Conservation (phyloP, 2,888 invertebrate species). For the Harpalus rubripes region DNA sequence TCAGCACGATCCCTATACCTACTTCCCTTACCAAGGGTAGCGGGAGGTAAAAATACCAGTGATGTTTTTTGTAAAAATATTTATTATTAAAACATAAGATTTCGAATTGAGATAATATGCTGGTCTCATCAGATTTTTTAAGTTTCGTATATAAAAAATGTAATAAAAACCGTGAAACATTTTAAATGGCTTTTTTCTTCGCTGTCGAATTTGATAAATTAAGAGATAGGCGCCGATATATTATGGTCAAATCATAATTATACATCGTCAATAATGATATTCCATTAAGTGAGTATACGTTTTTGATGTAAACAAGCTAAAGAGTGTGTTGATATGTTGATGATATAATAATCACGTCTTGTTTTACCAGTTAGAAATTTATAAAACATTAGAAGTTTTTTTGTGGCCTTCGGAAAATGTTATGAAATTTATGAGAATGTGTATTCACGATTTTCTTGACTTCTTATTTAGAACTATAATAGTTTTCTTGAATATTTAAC, state of each 20-base stretch:
- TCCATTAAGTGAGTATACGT: conserved; percentile 20
- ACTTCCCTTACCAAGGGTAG: too few relatives aligned
- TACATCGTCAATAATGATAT: conserved; percentile 31
- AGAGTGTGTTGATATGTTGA: conserved; percentile 38
- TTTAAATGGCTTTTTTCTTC: neutral
- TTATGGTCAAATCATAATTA: conserved; percentile 17
- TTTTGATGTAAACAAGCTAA: conserved; percentile 42
- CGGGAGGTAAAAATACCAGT: too few relatives aligned
- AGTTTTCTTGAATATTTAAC: too few relatives aligned
- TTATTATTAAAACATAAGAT: too few relatives aligned
- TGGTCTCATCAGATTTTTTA: neutral
- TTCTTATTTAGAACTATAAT: too few relatives aligned
- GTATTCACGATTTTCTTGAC: conserved; percentile 3
- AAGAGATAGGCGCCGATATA: conserved; percentile 44
- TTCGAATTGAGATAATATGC: too few relatives aligned
- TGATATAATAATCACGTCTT: conserved; percentile 40
- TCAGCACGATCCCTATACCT: too few relatives aligned
- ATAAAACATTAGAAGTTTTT: conserved; percentile 13
- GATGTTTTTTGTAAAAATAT: too few relatives aligned
- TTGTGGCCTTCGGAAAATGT: conserved; percentile 6
- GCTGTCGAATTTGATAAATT: conserved; percentile 44
- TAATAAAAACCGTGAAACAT: conserved; percentile 8
- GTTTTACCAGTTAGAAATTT: conserved; percentile 43
- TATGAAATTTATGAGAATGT: conserved; percentile 3
- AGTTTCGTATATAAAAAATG: neutral